phyloP scores from a whole-genome alignment of 2,888 invertebrate species.

The Crocallis elinguaria region DNA sequence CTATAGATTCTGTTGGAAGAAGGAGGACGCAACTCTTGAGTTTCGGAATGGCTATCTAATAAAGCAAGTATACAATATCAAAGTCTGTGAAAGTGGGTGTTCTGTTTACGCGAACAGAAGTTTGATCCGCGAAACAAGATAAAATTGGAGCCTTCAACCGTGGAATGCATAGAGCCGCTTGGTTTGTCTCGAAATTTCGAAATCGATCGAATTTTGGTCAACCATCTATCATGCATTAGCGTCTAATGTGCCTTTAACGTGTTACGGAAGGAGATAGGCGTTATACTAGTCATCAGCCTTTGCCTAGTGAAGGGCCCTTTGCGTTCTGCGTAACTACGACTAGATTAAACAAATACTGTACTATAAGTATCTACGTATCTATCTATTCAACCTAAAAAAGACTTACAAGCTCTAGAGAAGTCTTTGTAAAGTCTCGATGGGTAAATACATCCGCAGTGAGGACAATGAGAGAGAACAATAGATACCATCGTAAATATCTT shows the following conservation, averaged over 20 bases:
- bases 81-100: slow-evolving; percentile 48
- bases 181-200: slow-evolving; percentile 1
- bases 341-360: neutral
- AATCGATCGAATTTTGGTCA: neutral
- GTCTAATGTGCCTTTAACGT: too few relatives aligned
- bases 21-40: slow-evolving; percentile 52
- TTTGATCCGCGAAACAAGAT: slow-evolving; percentile 39
- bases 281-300: neutral
- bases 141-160: slow-evolving; percentile 32
- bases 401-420: slow-evolving; percentile 35
- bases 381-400: neutral
- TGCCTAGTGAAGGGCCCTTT: too few relatives aligned
- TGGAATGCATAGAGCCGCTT: slow-evolving; percentile 13
- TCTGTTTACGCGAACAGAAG: slow-evolving; percentile 47
- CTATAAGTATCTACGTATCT: neutral
- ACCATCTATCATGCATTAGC: too few relatives aligned
- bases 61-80: slow-evolving; percentile 45
- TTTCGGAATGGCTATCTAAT: slow-evolving; percentile 59
- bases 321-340: too few relatives aligned
- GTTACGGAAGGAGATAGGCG: neutral
- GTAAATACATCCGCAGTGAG: slow-evolving; percentile 51
- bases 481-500: slow-evolving; percentile 59
- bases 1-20: slow-evolving; percentile 42
- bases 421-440: slow-evolving; percentile 52
- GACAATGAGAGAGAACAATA: slow-evolving; percentile 59